phyloP scores from a whole-genome alignment of 1,140 invertebrate species.

The Akabosia matsudoensis region DNA sequence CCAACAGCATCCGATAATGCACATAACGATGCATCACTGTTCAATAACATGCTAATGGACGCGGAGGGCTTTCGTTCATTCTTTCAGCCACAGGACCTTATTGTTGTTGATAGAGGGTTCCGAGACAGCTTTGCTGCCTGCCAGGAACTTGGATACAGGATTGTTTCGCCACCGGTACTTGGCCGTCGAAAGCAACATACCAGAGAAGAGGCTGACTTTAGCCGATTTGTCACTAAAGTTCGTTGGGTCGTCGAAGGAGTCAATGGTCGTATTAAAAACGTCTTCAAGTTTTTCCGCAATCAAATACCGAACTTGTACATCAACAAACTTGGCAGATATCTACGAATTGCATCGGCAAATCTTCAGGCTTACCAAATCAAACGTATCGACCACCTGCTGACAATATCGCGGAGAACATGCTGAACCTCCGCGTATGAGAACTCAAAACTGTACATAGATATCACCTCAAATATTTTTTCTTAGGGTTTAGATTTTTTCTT shows the following conservation, averaged over 20 bases:
- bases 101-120: conserved; percentile 36
- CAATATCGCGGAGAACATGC: too few species aligned
- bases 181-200: conserved; percentile 47
- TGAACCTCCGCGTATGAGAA: too few species aligned
- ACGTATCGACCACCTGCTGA: background rate
- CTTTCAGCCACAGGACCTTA: conserved; percentile 6
- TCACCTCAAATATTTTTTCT: too few species aligned
- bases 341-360: conserved; percentile 18
- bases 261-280: conserved; percentile 45
- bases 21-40: conserved; percentile 31
- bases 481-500: too few species aligned
- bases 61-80: background rate
- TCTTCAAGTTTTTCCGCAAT: conserved; percentile 24
- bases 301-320: background rate
- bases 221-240: conserved; percentile 50
- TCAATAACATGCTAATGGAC: background rate
- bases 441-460: too few species aligned
- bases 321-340: background rate
- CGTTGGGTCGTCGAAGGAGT: conserved; percentile 51
- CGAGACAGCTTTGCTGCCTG: background rate
- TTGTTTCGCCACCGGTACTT: conserved; percentile 48
- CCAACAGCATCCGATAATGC: background rate
- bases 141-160: background rate
- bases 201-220: conserved; percentile 49
- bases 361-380: conserved; percentile 30